phyloP scores from a whole-genome alignment of 2,888 invertebrate genomes.

The Parnassius orleans region DNA sequence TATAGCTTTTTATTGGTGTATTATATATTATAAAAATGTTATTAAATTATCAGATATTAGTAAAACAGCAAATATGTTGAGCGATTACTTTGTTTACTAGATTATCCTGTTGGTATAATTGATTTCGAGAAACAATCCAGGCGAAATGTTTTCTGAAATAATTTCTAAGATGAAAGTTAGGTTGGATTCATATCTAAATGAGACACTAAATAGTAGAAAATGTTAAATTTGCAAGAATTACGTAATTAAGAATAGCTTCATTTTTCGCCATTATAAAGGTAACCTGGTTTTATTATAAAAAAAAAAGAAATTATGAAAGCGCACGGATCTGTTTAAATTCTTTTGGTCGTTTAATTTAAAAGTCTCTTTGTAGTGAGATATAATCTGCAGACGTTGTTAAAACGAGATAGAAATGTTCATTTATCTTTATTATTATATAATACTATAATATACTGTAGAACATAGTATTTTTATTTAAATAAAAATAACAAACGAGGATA shows the following conservation, averaged over 20 bases:
- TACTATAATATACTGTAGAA: too few relatives aligned
- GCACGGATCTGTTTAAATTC: constrained; percentile 19
- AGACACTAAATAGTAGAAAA: constrained; percentile 14
- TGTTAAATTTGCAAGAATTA: constrained; percentile 22
- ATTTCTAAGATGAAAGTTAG: constrained; percentile 23
- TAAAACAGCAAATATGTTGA: neutral
- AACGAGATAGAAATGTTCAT: neutral
- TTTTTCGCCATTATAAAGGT: constrained; percentile 22
- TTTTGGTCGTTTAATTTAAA: constrained; percentile 14
- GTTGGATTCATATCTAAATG: constrained; percentile 22
- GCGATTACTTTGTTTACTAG: constrained; percentile 19
- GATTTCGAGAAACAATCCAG: constrained; percentile 17
- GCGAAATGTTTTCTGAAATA: constrained; percentile 22
- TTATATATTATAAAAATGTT: too few relatives aligned
- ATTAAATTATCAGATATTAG: too few relatives aligned
- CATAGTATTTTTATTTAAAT: too few relatives aligned
- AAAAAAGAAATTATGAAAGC: constrained; percentile 17
- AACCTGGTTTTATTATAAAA: constrained; percentile 13
- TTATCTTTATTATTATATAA: too few relatives aligned
- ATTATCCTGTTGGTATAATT: constrained; percentile 21
- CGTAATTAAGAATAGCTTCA: constrained; percentile 11
- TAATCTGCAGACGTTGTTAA: neutral
- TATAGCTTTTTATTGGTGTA: too few relatives aligned
- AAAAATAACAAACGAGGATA: too few relatives aligned
- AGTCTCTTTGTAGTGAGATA: constrained; percentile 8